phyloP scores from a whole-genome alignment of 2,888 invertebrate species.

The Trissolcus brochymenae region DNA sequence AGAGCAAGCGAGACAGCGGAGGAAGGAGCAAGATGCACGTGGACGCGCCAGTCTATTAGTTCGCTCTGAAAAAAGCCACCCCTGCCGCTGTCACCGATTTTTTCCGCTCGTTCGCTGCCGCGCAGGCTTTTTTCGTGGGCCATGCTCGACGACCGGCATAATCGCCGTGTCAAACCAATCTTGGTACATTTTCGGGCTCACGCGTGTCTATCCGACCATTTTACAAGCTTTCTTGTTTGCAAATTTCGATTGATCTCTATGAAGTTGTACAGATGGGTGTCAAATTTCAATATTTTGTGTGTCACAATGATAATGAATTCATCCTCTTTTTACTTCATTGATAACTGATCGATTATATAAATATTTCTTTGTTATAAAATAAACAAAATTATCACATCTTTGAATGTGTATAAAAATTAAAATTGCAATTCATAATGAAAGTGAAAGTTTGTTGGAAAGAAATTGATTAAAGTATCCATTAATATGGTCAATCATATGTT shows the following conservation, averaged over 20 bases:
- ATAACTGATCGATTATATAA: too few relatives aligned
- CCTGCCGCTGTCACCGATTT: conserved; percentile 69
- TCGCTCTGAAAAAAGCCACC: conserved; percentile 73
- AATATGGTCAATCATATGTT: conserved; percentile 51
- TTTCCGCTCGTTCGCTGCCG: conserved; percentile 61
- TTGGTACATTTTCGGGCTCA: conserved; percentile 41
- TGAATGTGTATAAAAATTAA: neutral
- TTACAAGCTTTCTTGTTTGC: conserved; percentile 20
- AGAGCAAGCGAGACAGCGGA: conserved; percentile 60
- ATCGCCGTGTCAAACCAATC: conserved; percentile 62
- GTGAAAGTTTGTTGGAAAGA: conserved; percentile 4
- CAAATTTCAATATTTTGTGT: too few relatives aligned
- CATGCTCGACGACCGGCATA: conserved; percentile 69
- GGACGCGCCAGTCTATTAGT: conserved; percentile 72
- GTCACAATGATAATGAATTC: too few relatives aligned
- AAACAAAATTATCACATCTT: neutral
- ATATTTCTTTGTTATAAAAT: neutral
- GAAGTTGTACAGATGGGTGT: neutral
- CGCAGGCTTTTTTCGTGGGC: conserved; percentile 54
- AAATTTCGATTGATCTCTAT: neutral
- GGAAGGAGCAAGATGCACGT: conserved; percentile 55
- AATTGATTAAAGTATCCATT: conserved; percentile 41
- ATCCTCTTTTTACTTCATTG: too few relatives aligned
- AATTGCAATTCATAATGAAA: too few relatives aligned
- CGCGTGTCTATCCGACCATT: conserved; percentile 33